Base-by-base conservation (phyloP, 2,888 invertebrate species). In the Drosophila incognita region DNA sequence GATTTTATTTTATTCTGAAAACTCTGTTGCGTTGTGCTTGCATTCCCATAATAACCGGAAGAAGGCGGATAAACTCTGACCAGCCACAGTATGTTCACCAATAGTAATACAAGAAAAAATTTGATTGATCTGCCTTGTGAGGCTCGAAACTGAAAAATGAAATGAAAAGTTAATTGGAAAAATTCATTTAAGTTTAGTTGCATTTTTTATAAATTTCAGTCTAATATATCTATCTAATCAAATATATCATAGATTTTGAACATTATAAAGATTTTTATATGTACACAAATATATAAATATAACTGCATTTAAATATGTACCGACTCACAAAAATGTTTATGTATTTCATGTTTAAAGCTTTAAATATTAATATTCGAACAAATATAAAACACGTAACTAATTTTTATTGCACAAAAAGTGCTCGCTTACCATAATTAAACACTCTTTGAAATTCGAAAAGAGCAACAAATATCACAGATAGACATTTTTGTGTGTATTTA, bases 61-160 rank as follows among this genome's bases (percentile, higher is more conserved):
- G 82, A 51, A 7, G 82, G 84, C 15, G 77, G 75, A 69, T 82
- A 83, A 27, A 84, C 72, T 72, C 72, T 76, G 5, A 87, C 49
- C 10, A 84, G 60, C 87, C 84, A 87, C 13, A 85, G 69, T 15
- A 87, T 70, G 31, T 87, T 84, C 11, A 84, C 52, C n/a, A 70
- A 69, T 8, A 84, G 56, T 40, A 84, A 27, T 7, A 75, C 38
- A 49, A 84, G 62, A 1, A 82, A 42, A 18, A 84, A 62, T 46
- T 81, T 84, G 15, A 84, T 58, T 27, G 74, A 72, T 49, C 67
- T 87, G 49, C 78, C 78, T 49, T 76, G 73, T 24, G 74, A 64
- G 59, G 80, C 59, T 46, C 80, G 81, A 67, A 76, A 61, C 85
- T 84, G 56, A 15, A 72, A 75, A 7, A 33, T 15, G 1, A 42